phyloP scores from a whole-genome alignment of 2,797 vertebrate genomes.

The Oreochromis grahami region DNA sequence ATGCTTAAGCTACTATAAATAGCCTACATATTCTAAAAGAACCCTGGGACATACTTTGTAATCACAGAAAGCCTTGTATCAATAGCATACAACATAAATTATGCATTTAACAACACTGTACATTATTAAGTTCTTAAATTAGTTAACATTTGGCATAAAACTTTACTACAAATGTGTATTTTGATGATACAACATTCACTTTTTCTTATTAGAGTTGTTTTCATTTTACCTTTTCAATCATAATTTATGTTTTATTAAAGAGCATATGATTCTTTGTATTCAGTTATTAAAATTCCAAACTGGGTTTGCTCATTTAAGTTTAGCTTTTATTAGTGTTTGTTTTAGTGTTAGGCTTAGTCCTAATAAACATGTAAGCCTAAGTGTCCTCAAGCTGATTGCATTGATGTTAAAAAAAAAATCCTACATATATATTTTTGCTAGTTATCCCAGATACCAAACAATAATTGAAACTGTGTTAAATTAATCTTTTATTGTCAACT shows the following conservation, averaged over 20 bases:
- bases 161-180: background rate
- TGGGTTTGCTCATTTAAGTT: background rate
- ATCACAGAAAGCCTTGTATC: rapidly evolving
- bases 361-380: background rate
- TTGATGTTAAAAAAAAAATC: background rate
- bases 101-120: background rate
- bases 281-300: background rate
- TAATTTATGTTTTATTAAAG: background rate
- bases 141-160: background rate
- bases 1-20: background rate
- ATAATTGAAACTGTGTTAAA: background rate
- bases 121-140: background rate
- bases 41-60: background rate
- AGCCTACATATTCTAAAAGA: background rate
- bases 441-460: background rate
- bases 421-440: background rate
- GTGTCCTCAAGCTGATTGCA: background rate
- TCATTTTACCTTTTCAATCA: background rate
- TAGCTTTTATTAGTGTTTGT: background rate
- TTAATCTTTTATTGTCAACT: background rate
- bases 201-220: background rate
- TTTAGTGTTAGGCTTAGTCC: background rate
- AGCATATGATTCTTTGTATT: background rate
- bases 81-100: background rate
- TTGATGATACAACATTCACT: background rate